These are phyloP conservation scores for Darwinula stevensoni DNA, from an alignment of 2,888 invertebrate genomes.

Conservation along the genomic window DNA sequence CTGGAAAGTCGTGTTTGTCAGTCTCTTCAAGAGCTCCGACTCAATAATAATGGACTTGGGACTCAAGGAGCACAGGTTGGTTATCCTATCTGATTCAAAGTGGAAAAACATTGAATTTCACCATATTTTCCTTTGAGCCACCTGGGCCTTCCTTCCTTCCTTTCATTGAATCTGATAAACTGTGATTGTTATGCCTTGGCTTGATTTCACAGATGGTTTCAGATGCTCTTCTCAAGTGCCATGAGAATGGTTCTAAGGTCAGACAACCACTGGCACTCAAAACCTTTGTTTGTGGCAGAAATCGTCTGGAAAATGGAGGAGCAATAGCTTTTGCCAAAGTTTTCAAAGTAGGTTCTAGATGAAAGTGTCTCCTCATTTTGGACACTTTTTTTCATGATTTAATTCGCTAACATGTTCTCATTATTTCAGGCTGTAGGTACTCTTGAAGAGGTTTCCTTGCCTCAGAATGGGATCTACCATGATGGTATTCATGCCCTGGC, in stretches of 20 bases:
- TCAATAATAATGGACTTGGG: conserved; percentile 89
- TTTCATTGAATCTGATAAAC: too few species aligned
- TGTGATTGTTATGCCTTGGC: too few species aligned
- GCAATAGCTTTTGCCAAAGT: conserved; percentile 53
- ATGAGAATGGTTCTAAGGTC: conserved; percentile 23
- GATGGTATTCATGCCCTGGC: conserved; percentile 51
- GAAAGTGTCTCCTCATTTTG: too few species aligned
- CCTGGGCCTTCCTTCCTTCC: too few species aligned
- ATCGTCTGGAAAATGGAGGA: conserved; percentile 77
- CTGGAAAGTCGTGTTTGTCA: conserved; percentile 56
- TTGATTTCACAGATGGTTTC: conserved; percentile 30
- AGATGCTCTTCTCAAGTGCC: conserved; percentile 35
- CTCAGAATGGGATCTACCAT: conserved; percentile 87
- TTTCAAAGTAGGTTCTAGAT: conserved; percentile 34
- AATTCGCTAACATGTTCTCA: not conserved
- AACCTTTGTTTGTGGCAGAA: conserved; percentile 71
- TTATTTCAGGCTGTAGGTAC: conserved; percentile 39
- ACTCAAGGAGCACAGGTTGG: too few species aligned
- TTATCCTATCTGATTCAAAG: too few species aligned
- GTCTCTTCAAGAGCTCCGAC: conserved; percentile 40
- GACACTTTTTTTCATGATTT: conserved; percentile 1
- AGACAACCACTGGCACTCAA: conserved; percentile 39
- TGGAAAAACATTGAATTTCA: too few species aligned
- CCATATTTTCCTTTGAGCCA: too few species aligned
- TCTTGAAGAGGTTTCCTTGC: conserved; percentile 67